These are phyloP conservation scores for Gallinago stenura DNA, from an alignment of 2,797 vertebrate genomes.

Conservation along the genomic window DNA sequence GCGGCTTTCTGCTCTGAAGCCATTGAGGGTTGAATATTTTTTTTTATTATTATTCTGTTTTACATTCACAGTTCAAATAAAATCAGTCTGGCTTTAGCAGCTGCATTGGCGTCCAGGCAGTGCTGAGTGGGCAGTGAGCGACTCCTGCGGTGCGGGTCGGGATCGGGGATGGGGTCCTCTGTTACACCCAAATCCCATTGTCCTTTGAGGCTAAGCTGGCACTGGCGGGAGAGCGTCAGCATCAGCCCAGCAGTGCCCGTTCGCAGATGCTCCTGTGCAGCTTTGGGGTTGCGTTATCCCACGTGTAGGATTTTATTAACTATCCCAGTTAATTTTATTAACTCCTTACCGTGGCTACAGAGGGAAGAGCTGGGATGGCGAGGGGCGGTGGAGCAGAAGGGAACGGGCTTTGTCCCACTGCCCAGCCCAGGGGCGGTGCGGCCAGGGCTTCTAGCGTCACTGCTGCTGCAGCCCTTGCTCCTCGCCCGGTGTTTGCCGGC, in stretches of 20 bases:
- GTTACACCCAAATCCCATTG: neutral
- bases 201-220: fast-evolving
- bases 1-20: neutral
- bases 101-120: neutral
- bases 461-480: neutral
- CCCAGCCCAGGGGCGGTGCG: constrained; percentile 30
- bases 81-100: constrained; percentile 51
- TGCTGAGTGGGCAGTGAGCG: neutral
- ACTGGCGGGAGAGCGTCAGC: neutral
- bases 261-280: neutral
- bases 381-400: constrained; percentile 32
- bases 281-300: neutral
- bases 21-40: neutral
- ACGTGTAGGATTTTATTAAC: neutral
- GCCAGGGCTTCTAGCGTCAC: neutral
- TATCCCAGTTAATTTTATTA: neutral
- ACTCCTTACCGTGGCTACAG: fast-evolving
- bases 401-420: constrained; percentile 1
- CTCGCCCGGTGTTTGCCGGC: fast-evolving
- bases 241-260: neutral
- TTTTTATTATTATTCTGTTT: constrained; percentile 42
- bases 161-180: neutral
- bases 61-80: constrained; percentile 55
- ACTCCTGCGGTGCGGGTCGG: fast-evolving
- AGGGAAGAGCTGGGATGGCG: neutral